Percentiles rank a stretch among this genome's conserved stretches.
Evolutionary conservation across 2,888 invertebrate genomes (phyloP).

Genomic region (Petrophora chlorosata): DNA sequence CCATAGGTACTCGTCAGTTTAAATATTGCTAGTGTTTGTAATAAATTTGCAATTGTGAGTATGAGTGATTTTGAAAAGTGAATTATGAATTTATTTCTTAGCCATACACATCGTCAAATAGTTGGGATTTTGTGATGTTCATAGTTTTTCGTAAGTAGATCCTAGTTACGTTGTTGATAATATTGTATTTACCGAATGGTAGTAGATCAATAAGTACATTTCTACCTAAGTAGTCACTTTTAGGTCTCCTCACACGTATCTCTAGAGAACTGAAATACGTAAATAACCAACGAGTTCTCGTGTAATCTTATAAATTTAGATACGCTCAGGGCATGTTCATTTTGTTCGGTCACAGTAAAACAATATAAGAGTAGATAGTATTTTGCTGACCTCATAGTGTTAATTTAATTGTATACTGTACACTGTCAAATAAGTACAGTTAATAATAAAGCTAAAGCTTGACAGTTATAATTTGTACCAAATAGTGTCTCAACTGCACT

Average conservation of each 20-base stretch:
- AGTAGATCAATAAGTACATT: slow-evolving; percentile 69
- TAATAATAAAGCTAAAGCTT: neutral
- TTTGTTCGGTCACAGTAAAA: slow-evolving; percentile 16
- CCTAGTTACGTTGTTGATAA: slow-evolving; percentile 77
- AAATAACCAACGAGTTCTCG: slow-evolving; percentile 44
- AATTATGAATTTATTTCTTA: slow-evolving; percentile 51
- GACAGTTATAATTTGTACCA: slow-evolving; percentile 30
- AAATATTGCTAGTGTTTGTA: slow-evolving; percentile 28
- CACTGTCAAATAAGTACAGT: neutral
- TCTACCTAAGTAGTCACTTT: slow-evolving; percentile 73
- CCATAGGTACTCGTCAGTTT: slow-evolving; percentile 39
- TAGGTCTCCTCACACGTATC: slow-evolving; percentile 70
- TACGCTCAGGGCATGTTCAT: slow-evolving; percentile 19
- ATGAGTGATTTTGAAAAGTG: slow-evolving; percentile 32
- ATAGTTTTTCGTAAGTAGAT: slow-evolving; percentile 71
- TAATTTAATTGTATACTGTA: neutral
- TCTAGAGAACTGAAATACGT: slow-evolving; percentile 50
- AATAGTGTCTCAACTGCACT: slow-evolving; percentile 3
- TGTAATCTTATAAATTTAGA: slow-evolving; percentile 31
- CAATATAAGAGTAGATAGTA: neutral
- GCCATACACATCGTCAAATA: slow-evolving; percentile 51
- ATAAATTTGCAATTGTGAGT: slow-evolving; percentile 52
- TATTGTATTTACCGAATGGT: slow-evolving; percentile 60
- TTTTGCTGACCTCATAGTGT: neutral
- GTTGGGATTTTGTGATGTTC: slow-evolving; percentile 68